Evolutionary conservation across 2,888 invertebrate species (phyloP).

Genomic region (Aspidiotus rigidus): DNA sequence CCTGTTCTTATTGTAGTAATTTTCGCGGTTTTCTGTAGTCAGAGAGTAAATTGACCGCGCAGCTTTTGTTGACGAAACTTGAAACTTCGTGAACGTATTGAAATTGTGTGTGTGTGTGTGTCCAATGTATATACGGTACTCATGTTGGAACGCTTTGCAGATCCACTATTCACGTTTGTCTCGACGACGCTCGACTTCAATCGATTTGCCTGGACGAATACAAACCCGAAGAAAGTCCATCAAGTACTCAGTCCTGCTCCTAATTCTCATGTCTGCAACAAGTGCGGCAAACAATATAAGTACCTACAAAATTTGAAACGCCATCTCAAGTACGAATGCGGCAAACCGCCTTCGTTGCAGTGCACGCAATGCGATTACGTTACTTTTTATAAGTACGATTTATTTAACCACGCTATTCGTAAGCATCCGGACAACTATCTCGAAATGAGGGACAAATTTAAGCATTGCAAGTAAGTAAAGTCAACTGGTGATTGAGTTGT

Average conservation of each 20-base stretch:
- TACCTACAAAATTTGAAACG: constrained; percentile 37
- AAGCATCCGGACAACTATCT: constrained; percentile 35
- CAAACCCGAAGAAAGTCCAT: background rate
- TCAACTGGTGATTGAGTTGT: no score
- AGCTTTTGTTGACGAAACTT: no score
- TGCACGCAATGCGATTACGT: constrained; percentile 43
- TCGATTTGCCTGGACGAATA: background rate
- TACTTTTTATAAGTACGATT: constrained; percentile 43
- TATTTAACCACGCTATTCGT: constrained; percentile 43
- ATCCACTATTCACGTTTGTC: constrained; percentile 5
- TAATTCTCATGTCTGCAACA: constrained; percentile 11
- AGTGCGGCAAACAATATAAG: constrained; percentile 39
- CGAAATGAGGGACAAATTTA: constrained; percentile 14
- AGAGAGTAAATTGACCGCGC: no score
- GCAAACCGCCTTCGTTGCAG: constrained; percentile 42
- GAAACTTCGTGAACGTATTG: no score
- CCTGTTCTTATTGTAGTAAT: no score
- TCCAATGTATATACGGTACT: no score
- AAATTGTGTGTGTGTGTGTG: no score
- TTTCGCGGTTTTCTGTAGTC: no score
- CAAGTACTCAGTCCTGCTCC: background rate
- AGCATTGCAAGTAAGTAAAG: no score
- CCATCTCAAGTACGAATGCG: constrained; percentile 44
- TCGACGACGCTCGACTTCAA: background rate
- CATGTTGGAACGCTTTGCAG: background rate